Evolutionary conservation across 37 sponge, comb jelly and placozoan genomes (phyloP).

Genomic region (Beroe ovata): DNA sequence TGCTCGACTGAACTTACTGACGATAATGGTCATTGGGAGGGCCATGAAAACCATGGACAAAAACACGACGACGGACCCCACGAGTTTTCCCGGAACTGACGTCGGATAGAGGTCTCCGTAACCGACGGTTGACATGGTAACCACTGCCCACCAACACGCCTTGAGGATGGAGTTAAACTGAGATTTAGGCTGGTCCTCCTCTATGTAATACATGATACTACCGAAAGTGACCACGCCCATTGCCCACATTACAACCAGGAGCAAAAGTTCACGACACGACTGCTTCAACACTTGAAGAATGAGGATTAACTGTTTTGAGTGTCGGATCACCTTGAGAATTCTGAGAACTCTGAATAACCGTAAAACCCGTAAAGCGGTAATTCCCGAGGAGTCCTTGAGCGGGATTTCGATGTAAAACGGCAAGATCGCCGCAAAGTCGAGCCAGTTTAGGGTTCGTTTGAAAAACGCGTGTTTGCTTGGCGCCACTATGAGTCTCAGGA

Average conservation of each 20-base stretch:
- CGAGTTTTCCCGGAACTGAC: constrained; percentile 59
- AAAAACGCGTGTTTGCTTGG: constrained; percentile 44
- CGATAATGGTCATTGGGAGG: constrained; percentile 62
- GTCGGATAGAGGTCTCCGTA: constrained; percentile 52
- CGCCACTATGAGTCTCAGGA: constrained; percentile 48
- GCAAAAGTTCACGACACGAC: constrained; percentile 47
- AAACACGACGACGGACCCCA: constrained; percentile 62
- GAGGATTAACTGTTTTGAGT: constrained; percentile 56
- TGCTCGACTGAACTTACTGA: constrained; percentile 63
- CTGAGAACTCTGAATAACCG: constrained; percentile 39
- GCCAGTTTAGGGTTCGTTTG: constrained; percentile 65
- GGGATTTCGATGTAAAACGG: constrained; percentile 66
- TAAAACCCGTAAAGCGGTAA: constrained; percentile 50
- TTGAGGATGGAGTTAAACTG: constrained; percentile 63
- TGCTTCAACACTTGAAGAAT: constrained; percentile 64
- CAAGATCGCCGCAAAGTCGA: constrained; percentile 59
- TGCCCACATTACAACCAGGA: constrained; percentile 65
- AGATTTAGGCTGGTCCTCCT: constrained; percentile 50
- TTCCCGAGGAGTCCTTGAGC: constrained; percentile 53
- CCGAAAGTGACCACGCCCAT: constrained; percentile 64
- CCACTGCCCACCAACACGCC: constrained; percentile 67
- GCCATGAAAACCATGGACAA: constrained; percentile 67
- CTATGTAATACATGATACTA: constrained; percentile 62
- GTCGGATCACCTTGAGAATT: constrained; percentile 57
- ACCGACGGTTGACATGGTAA: constrained; percentile 66